Percentiles rank a stretch among this genome's conserved stretches.
phyloP scores from a whole-genome alignment of 2,797 vertebrate species.

The Spheniscus humboldti region DNA sequence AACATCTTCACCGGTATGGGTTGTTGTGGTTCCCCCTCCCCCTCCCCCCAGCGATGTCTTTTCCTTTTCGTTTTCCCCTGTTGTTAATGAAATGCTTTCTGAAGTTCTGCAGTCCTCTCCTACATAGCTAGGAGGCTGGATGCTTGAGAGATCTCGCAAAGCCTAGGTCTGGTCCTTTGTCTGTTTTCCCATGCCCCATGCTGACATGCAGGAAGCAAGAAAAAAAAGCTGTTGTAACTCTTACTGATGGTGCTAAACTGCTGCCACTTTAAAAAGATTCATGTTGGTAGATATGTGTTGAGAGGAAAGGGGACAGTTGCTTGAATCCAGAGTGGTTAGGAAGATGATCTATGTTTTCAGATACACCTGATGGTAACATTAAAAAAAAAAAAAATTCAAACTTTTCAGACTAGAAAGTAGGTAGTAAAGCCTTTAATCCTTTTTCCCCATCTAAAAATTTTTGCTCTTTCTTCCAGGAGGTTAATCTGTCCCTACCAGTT shows the following conservation, averaged over 20 bases:
- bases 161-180: not conserved
- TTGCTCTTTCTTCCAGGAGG: not conserved
- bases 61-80: not conserved
- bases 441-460: not conserved
- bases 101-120: not conserved
- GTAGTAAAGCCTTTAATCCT: not conserved
- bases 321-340: not conserved
- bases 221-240: not conserved
- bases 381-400: too few relatives aligned
- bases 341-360: rapidly evolving
- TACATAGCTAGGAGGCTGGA: not conserved
- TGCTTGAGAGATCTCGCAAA: not conserved
- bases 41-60: not conserved
- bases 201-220: conserved; percentile 2
- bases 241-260: not conserved
- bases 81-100: not conserved
- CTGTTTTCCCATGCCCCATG: not conserved
- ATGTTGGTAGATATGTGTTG: rapidly evolving
- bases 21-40: too few relatives aligned
- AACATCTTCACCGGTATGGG: not conserved
- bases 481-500: not conserved
- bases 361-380: not conserved
- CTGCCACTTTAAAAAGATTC: not conserved
- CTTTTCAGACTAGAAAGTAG: not conserved
- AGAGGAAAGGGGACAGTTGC: not conserved